Evolutionary conservation across 2,888 invertebrate species (phyloP).

Genomic region (Alentia gelatinosa): DNA sequence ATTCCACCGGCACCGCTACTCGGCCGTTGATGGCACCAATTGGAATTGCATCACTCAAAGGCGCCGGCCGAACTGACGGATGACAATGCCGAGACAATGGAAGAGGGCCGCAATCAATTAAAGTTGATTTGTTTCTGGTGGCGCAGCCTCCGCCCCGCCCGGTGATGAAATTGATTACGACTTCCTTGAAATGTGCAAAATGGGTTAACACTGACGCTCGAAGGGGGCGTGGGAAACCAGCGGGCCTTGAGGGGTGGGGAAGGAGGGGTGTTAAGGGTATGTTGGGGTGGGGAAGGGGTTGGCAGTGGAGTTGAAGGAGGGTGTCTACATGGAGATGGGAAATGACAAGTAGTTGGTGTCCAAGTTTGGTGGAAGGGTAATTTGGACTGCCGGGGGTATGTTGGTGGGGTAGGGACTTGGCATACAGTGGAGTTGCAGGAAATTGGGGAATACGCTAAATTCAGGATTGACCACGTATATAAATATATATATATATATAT

Average conservation of each 20-base stretch:
- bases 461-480: too few relatives aligned
- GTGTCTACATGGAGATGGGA: neutral
- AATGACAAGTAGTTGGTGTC: neutral
- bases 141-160: neutral
- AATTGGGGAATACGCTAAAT: too few relatives aligned
- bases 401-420: too few relatives aligned
- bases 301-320: neutral
- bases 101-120: constrained; percentile 45
- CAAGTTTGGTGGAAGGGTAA: neutral
- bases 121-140: constrained; percentile 47
- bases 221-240: constrained; percentile 18
- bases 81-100: constrained; percentile 47
- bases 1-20: constrained; percentile 9
- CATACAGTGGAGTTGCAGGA: too few relatives aligned
- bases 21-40: constrained; percentile 38
- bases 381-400: too few relatives aligned
- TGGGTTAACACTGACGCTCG: constrained; percentile 31
- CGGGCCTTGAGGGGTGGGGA: neutral
- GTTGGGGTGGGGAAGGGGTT: neutral
- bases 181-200: constrained; percentile 52
- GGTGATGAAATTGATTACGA: constrained; percentile 51
- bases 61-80: neutral
- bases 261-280: neutral
- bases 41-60: constrained; percentile 47
- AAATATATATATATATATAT: too few relatives aligned